Conservation (phyloP, 2,113 vertebrate species). For the Guaruba guarouba region DNA sequence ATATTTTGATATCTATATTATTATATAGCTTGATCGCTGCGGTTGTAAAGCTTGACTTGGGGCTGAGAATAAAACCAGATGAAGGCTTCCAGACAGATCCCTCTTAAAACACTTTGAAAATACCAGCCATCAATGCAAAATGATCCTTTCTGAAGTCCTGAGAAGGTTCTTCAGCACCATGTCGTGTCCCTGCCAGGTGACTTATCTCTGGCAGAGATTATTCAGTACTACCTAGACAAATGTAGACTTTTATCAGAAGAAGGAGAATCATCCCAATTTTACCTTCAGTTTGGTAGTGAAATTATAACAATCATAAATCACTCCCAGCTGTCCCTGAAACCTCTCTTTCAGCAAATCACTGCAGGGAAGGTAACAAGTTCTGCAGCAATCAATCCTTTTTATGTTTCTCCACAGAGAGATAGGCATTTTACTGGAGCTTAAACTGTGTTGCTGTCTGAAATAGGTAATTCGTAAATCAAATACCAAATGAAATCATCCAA, state of each 20-base stretch:
- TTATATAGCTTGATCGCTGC: neutral
- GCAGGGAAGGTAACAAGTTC: conserved; percentile 43
- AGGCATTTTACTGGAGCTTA: neutral
- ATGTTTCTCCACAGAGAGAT: conserved; percentile 23
- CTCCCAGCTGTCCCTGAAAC: conserved; percentile 21
- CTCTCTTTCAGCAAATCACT: neutral
- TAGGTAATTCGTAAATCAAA: conserved; percentile 37
- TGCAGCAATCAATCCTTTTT: conserved; percentile 44
- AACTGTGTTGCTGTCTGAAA: neutral
- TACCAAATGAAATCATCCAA: neutral
- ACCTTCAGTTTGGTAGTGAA: conserved; percentile 5
- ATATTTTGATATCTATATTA: neutral
- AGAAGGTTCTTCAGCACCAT: neutral
- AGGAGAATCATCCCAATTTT: conserved; percentile 8
- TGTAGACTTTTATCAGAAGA: neutral
- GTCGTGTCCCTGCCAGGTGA: neutral
- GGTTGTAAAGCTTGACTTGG: neutral
- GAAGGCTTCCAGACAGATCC: neutral
- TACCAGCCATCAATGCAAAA: neutral
- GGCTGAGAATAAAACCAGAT: neutral
- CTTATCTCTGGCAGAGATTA: neutral
- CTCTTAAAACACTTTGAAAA: neutral
- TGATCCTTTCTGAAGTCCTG: neutral
- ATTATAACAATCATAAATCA: conserved; percentile 14
- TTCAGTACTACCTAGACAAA: neutral